phyloP scores from a whole-genome alignment of 2,113 vertebrate species.

The Chloropsis hardwickii region DNA sequence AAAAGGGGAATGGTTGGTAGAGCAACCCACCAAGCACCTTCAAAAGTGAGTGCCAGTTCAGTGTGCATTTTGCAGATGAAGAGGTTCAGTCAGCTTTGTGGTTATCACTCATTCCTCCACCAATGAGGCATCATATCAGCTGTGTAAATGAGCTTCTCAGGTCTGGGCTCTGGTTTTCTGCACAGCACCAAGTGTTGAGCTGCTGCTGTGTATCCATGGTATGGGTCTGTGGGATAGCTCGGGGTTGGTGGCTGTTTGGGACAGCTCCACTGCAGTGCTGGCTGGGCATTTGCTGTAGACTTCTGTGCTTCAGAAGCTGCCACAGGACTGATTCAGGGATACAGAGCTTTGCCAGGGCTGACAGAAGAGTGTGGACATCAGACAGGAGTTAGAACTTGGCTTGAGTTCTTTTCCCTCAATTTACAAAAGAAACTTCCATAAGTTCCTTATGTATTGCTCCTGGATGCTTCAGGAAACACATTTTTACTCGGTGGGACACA shows the following conservation, averaged over 20 bases:
- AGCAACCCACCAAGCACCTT: background rate
- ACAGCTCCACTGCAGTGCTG: background rate
- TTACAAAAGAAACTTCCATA: accelerated
- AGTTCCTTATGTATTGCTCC: background rate
- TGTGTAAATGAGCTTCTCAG: background rate
- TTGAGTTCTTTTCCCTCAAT: background rate
- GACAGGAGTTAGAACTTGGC: background rate
- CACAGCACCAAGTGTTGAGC: accelerated
- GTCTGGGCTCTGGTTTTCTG: background rate
- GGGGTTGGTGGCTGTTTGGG: background rate
- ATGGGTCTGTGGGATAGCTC: accelerated
- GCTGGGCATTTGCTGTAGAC: accelerated
- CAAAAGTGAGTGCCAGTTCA: accelerated
- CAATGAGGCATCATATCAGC: accelerated
- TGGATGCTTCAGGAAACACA: accelerated
- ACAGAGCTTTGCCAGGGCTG: background rate
- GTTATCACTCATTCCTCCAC: background rate
- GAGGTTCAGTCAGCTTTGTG: background rate
- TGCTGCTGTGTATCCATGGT: accelerated
- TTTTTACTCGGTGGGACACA: background rate
- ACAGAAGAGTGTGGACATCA: background rate
- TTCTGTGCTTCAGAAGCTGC: background rate
- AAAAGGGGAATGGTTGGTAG: background rate
- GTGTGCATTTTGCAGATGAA: accelerated
- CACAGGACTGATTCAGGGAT: background rate